phyloP scores from a whole-genome alignment of 2,888 invertebrate species.

The Drosophila mayaguana region DNA sequence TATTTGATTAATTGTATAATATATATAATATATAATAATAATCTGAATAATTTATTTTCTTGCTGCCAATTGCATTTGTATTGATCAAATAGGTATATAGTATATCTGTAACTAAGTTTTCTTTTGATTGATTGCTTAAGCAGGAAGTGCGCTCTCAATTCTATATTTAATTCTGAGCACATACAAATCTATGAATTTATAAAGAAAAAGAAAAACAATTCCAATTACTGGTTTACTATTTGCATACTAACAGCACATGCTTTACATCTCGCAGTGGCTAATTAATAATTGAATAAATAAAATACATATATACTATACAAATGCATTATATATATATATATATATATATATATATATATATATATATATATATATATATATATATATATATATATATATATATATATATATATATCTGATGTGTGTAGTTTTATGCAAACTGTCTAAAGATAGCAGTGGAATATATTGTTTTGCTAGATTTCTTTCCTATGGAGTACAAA shows the following conservation, averaged over 20 bases:
- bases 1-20: too few species aligned
- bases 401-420: slow-evolving; percentile 7
- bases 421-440: slow-evolving; percentile 31
- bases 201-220: slow-evolving; percentile 6
- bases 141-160: slow-evolving; percentile 2
- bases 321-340: slow-evolving; percentile 6
- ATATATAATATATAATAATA: too few species aligned
- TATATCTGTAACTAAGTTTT: neutral
- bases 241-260: slow-evolving; percentile 41
- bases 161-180: slow-evolving; percentile 10
- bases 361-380: slow-evolving; percentile 9
- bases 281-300: slow-evolving; percentile 19
- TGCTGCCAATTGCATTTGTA: neutral
- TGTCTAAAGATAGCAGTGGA: slow-evolving; percentile 4
- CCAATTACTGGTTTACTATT: slow-evolving; percentile 22
- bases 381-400: slow-evolving; percentile 5
- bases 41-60: too few species aligned
- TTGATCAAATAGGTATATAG: neutral
- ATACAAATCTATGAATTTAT: slow-evolving; percentile 15
- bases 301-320: neutral
- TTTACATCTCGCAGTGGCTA: slow-evolving; percentile 33
- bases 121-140: neutral
- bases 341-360: slow-evolving; percentile 5
- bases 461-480: slow-evolving; percentile 10
- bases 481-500: neutral